Percentiles rank a stretch among this genome's conserved stretches.
These are phyloP conservation scores for Agrotis ipsilon DNA, from an alignment of 2,888 invertebrate species.

Conservation along the genomic window DNA sequence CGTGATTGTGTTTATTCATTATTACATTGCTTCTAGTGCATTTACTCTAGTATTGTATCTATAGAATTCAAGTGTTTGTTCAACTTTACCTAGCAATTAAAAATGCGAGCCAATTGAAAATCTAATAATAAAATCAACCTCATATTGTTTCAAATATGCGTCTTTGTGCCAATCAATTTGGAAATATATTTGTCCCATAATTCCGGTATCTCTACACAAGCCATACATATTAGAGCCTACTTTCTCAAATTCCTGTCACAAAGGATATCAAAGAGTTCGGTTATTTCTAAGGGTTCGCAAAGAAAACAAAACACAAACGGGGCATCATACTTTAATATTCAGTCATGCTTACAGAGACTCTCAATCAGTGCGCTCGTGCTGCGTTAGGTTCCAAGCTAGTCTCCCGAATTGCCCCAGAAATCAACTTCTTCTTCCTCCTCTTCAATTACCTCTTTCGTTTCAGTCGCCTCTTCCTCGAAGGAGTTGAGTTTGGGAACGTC, in stretches of 20 bases:
- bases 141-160: constrained; percentile 49
- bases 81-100: constrained; percentile 25
- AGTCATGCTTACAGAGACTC: constrained; percentile 88
- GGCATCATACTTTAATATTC: constrained; percentile 85
- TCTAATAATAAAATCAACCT: constrained; percentile 53
- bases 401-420: constrained; percentile 86
- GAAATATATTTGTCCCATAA: constrained; percentile 33
- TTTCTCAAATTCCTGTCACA: constrained; percentile 72
- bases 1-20: constrained; percentile 34
- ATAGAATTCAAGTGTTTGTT: constrained; percentile 23
- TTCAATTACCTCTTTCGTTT: constrained; percentile 84
- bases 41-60: not conserved
- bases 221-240: constrained; percentile 81
- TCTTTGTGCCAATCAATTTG: constrained; percentile 37
- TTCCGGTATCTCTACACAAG: constrained; percentile 68
- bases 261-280: constrained; percentile 71
- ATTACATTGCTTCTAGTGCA: constrained; percentile 8
- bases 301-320: constrained; percentile 83
- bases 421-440: constrained; percentile 80
- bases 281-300: constrained; percentile 69
- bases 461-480: constrained; percentile 85
- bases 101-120: constrained; percentile 46
- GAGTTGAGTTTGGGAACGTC: constrained; percentile 83
- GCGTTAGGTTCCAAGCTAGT: constrained; percentile 78
- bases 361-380: constrained; percentile 79